Base-by-base conservation (phyloP, 2,797 vertebrate genomes). In the Geotrypetes seraphini region DNA sequence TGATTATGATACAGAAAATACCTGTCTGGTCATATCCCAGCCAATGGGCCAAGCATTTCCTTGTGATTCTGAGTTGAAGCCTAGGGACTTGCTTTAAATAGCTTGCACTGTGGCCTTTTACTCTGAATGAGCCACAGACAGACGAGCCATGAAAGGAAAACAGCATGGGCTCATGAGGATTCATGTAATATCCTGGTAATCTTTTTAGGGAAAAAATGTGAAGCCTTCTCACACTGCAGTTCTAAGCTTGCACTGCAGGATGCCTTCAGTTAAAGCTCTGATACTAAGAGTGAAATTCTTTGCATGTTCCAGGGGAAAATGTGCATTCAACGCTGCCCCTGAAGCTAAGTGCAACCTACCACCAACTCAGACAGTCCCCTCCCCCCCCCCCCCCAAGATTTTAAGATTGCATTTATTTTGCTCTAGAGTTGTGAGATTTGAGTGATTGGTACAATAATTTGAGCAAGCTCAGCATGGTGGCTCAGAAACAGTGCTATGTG, bases 201-300 rank as follows among this genome's bases (percentile, higher is more conserved):
- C n/a, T n/a, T n/a, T n/a, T n/a, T n/a, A n/a, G n/a, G n/a, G 12
- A 7, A 7, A 60, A 60, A 38, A 12, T 8, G 7, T 3, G 33
- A 28, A 56, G 38, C 22, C 45, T 56, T 48, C 47, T 39, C 42
- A 36, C 50, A 3, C 36, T 28, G 25, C 43, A 50, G 63, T 5
- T 2, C 3, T 3, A 25, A 50, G 30, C 39, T 27, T 10, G 31
- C 37, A 19, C 20, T 40, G 44, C 26, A 31, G 18, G 31, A 46
- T 45, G 41, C 39, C 42, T 30, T 6, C 31, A 31, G 36, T 57
- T 45, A 35, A 2, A 53, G 47, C 43, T 60, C 47, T 23, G 53
- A 41, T 64, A 58, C 49, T 48, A 50, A 50, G 53, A 69, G 39
- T 39, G 57, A 69, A 50, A 45, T 30, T 27, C 33, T 61, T 61